Conservation (phyloP, 2,113 vertebrate species). For the Apistogramma diplotaenia region DNA sequence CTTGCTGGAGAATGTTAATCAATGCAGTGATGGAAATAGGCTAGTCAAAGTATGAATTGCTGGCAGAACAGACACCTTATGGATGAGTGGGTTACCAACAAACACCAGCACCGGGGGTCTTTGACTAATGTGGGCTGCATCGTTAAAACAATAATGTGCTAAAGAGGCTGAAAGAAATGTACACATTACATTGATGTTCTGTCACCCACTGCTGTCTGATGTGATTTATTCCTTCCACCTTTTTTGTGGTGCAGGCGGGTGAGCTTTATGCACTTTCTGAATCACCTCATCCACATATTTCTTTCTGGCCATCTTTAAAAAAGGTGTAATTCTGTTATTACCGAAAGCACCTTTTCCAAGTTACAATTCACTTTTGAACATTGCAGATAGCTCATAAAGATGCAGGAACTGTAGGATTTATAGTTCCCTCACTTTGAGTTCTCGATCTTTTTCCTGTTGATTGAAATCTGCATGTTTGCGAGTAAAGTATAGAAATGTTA, state of each 20-base stretch:
- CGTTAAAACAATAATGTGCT: neutral
- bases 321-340: neutral
- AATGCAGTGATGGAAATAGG: neutral
- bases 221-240: neutral
- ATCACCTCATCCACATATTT: neutral
- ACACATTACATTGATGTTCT: neutral
- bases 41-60: neutral
- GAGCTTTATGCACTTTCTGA: neutral
- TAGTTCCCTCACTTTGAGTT: neutral
- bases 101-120: neutral
- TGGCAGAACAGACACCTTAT: neutral
- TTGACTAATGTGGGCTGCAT: neutral
- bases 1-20: neutral
- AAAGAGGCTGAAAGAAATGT: neutral
- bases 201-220: neutral
- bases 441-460: no score
- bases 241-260: neutral
- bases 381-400: neutral
- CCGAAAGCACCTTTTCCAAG: neutral
- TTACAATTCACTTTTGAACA: neutral
- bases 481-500: no score
- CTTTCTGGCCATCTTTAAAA: neutral
- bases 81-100: neutral
- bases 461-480: no score
- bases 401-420: accelerated